phyloP scores from a whole-genome alignment of 2,888 invertebrate genomes.

The Rosalia funebris region DNA sequence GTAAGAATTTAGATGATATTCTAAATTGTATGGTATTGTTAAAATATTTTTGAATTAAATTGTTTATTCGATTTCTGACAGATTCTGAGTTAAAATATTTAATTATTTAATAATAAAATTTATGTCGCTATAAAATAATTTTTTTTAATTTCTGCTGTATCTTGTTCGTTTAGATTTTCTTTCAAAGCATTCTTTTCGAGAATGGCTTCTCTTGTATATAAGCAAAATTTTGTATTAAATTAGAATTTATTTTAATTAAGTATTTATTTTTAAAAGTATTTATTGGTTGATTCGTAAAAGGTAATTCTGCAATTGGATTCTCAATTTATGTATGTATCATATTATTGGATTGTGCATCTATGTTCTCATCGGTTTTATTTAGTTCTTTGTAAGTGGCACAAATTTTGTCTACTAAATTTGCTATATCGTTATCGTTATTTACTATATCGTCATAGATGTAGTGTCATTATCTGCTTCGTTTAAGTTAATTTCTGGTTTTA shows the following conservation, averaged over 20 bases:
- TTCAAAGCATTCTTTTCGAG: neutral
- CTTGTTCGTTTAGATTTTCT: neutral
- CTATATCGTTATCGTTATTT: neutral
- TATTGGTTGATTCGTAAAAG: neutral
- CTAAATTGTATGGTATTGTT: no score
- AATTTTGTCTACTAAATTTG: neutral
- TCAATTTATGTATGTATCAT: neutral
- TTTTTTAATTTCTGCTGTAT: neutral
- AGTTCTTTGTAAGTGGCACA: no score
- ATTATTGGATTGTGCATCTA: no score
- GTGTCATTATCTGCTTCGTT: neutral
- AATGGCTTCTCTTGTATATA: neutral
- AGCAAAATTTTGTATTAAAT: no score
- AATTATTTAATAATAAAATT: no score
- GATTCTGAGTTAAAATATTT: no score
- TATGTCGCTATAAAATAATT: neutral
- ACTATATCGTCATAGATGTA: neutral
- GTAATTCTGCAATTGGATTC: neutral
- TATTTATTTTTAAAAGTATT: neutral
- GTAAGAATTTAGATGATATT: no score
- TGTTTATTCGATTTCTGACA: neutral
- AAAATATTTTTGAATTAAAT: neutral
- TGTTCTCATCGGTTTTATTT: no score
- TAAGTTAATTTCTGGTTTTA: neutral
- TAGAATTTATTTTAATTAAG: neutral